A percentile compares a stretch with the other conserved stretches of the same genome.
Evolutionary conservation across 2,888 invertebrate genomes (phyloP).

Genomic region (Flabesymbios commensalis): DNA sequence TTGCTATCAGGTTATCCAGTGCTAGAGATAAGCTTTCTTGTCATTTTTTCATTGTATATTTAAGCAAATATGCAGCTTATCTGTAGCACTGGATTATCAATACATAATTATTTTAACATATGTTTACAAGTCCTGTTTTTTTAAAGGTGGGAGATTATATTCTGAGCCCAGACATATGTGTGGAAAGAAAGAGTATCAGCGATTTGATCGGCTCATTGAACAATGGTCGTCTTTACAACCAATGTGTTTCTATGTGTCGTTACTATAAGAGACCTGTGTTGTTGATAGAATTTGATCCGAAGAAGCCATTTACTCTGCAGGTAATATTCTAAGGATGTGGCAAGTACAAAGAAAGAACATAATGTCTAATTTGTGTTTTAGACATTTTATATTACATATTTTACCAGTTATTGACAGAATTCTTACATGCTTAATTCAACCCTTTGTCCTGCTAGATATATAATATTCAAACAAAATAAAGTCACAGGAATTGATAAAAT

Average conservation of each 20-base stretch:
- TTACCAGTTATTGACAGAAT: background rate
- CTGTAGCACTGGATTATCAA: too few species aligned
- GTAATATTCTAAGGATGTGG: constrained; percentile 63
- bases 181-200: constrained; percentile 93
- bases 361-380: background rate
- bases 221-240: constrained; percentile 92
- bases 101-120: too few species aligned
- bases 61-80: too few species aligned
- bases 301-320: constrained; percentile 85
- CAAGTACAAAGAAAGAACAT: background rate
- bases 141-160: constrained; percentile 98
- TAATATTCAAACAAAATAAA: background rate
- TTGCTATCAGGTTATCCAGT: too few species aligned
- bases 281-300: constrained; percentile 94
- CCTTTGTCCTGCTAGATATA: background rate
- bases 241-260: constrained; percentile 90
- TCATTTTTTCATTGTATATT: too few species aligned
- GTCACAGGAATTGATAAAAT: too few species aligned
- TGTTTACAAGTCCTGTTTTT: too few species aligned
- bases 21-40: too few species aligned
- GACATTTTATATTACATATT: background rate
- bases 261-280: constrained; percentile 69
- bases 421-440: background rate
- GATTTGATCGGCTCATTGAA: constrained; percentile 95
- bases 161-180: constrained; percentile 91